A percentile compares a stretch with the other conserved stretches of the same genome.
phyloP scores from a whole-genome alignment of 2,113 vertebrate genomes.

The Craseonycteris thonglongyai region DNA sequence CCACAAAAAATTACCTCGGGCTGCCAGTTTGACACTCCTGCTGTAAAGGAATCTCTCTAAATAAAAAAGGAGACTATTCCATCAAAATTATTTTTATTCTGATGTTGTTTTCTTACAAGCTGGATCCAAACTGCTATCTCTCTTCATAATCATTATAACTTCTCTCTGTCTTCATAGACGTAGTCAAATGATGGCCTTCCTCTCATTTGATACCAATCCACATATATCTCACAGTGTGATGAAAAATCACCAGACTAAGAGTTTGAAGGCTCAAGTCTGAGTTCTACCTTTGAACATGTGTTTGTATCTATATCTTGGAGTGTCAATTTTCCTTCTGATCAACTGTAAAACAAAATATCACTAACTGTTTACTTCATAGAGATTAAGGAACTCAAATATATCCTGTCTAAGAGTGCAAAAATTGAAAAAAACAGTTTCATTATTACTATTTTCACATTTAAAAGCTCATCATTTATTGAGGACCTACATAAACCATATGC shows the following conservation, averaged over 20 bases:
- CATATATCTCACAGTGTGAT: not conserved
- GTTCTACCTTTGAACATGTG: not conserved
- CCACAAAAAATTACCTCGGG: too few relatives aligned
- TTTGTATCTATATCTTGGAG: not conserved
- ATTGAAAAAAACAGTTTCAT: not conserved
- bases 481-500: not conserved
- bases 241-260: not conserved
- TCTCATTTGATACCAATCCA: not conserved
- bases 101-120: not conserved
- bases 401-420: not conserved
- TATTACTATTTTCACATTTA: not conserved
- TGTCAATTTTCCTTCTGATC: not conserved
- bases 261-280: not conserved
- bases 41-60: not conserved
- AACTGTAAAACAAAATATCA: constrained; percentile 10
- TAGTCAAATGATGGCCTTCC: not conserved
- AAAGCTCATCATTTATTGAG: constrained; percentile 7
- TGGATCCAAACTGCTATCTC: not conserved
- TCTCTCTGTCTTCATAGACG: not conserved
- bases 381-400: constrained; percentile 26
- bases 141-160: not conserved
- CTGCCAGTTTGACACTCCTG: too few relatives aligned
- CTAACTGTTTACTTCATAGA: not conserved
- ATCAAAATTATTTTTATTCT: not conserved
- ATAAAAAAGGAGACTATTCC: not conserved